These are phyloP conservation scores for Gobio gobio DNA, from an alignment of 2,113 vertebrate species.

Conservation along the genomic window DNA sequence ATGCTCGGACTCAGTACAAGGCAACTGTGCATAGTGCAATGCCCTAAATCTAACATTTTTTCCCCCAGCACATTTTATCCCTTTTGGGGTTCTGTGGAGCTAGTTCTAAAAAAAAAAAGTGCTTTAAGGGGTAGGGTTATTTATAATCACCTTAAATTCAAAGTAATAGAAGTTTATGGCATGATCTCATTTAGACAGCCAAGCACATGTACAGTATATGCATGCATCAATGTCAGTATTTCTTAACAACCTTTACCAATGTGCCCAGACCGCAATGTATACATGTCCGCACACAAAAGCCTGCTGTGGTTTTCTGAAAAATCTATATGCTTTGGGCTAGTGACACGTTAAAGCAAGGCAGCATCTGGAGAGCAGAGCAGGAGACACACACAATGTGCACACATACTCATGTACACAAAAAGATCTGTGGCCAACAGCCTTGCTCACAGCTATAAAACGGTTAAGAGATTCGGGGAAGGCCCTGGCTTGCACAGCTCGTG, in stretches of 20 bases:
- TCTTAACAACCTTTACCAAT: not conserved
- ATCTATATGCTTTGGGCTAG: not conserved
- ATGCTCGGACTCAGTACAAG: no score
- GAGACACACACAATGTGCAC: not conserved
- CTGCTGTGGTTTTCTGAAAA: constrained; percentile 19
- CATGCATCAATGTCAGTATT: constrained; percentile 11
- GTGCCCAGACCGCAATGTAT: not conserved
- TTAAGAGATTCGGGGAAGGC: not conserved
- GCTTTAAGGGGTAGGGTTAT: not conserved
- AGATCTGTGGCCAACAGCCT: not conserved
- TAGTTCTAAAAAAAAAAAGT: not conserved
- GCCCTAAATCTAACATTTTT: no score
- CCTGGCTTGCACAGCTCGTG: constrained; percentile 15
- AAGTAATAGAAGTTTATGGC: not conserved
- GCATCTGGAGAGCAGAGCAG: constrained; percentile 25
- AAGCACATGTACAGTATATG: not conserved
- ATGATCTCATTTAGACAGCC: not conserved
- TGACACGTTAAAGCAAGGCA: constrained; percentile 21
- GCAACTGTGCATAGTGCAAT: no score
- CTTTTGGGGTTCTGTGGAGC: no score
- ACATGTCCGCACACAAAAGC: not conserved
- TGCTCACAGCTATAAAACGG: constrained; percentile 19
- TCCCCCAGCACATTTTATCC: no score
- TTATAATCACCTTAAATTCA: not conserved
- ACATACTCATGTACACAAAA: not conserved